Base-by-base conservation (phyloP, 2,888 invertebrate genomes). In the Ditylenchus weischeri region DNA sequence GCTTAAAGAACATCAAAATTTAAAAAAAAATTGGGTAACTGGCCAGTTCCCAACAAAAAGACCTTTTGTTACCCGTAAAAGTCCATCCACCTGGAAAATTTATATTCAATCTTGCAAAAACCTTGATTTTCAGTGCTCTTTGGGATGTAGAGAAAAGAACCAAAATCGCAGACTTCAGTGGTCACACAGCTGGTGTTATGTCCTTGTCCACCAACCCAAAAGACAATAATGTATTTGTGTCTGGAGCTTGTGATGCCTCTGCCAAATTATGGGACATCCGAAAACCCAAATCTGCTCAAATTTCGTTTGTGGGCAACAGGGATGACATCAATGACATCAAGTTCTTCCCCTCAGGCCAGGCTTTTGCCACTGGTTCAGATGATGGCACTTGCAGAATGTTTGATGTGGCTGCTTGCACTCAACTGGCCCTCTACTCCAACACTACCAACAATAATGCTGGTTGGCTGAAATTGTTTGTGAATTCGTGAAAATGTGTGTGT, bases 101-200 rank as follows among this genome's bases (percentile, higher is more conserved):
- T 15, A 43, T 43, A 13, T 43, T 13, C 38, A 6, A 8, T 6
- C 38, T 15, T 43, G 43, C 43, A 13, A 43, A 43, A 43, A 43
- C 5, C 43, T 15, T 43, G 13, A 13, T 13, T 54, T 86, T 57
- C 84, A 89, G 95, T 87, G 96, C 96, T 80, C 88, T 98, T 76
- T 98, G 98, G 98, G 98, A 98, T 87, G 98, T 99, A 83, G 98
- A 99, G 88, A 96, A 96, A 69, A 98, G 98, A 69, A 94, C 98
- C 87, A 96, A 98, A 87, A 92, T 93, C 85, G 94, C 94, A 68
- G 93, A 93, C 81, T 99, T 96, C 88, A 90, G 93, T 67, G 98
- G 98, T 58, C 98, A 98, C 88, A 98, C 96, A 78, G 98, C 98
- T 74, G 98, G 99, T 87, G 98, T 98, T 59, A 99, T 99, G 98